Percentiles rank a stretch among this genome's conserved stretches.
Evolutionary conservation across 2,888 invertebrate species (phyloP).

Genomic region (Hylaea fasciaria): DNA sequence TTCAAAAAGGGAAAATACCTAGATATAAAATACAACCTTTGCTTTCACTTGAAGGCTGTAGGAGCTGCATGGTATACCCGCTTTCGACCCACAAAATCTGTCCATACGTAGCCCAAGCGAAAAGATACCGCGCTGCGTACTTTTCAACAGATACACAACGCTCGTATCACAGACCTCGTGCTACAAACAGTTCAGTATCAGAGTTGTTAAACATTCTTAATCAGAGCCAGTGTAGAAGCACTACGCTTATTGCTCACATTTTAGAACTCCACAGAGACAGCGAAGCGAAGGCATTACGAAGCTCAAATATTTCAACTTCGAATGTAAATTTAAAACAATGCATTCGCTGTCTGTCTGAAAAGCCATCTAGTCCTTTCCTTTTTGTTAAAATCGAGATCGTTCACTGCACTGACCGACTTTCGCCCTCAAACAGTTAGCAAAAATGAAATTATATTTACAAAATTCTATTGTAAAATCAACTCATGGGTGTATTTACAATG

Average conservation of each 20-base stretch:
- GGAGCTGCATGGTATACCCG: slow-evolving; percentile 53
- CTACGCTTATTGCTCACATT: background rate
- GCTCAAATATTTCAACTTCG: too few relatives aligned
- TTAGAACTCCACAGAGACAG: too few relatives aligned
- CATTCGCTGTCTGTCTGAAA: too few relatives aligned
- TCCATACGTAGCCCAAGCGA: slow-evolving; percentile 39
- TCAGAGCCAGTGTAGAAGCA: slow-evolving; percentile 9
- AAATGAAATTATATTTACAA: slow-evolving; percentile 38
- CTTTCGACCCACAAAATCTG: slow-evolving; percentile 51
- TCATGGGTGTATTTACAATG: slow-evolving; percentile 56
- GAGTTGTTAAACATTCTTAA: slow-evolving; percentile 5
- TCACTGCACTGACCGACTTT: slow-evolving; percentile 17
- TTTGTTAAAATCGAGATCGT: slow-evolving; percentile 32
- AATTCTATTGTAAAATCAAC: slow-evolving; percentile 38
- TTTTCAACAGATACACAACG: slow-evolving; percentile 9
- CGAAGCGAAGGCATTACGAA: too few relatives aligned
- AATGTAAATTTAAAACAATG: too few relatives aligned
- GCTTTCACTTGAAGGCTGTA: slow-evolving; percentile 33
- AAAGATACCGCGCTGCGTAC: slow-evolving; percentile 28
- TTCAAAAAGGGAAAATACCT: slow-evolving; percentile 81
- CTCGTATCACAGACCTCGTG: slow-evolving; percentile 59
- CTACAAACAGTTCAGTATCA: slow-evolving; percentile 8
- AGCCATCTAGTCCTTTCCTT: slow-evolving; percentile 5
- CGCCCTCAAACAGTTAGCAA: slow-evolving; percentile 7
- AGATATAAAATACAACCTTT: slow-evolving; percentile 77